Evolutionary conservation across 2,888 invertebrate genomes (phyloP).

Genomic region (Macrosoma leucophasiata): DNA sequence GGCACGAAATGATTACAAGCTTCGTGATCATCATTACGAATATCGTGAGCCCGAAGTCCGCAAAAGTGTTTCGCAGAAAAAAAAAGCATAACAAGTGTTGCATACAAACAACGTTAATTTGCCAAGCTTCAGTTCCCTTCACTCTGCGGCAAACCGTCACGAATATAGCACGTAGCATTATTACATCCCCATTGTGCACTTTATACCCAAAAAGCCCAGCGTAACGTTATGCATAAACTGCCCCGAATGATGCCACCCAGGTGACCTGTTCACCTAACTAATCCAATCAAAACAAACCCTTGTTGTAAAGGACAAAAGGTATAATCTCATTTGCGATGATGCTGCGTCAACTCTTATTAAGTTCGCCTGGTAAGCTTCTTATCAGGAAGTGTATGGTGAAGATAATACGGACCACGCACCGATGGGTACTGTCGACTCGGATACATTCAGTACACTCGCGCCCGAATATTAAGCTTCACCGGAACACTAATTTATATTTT

Average conservation of each 20-base stretch:
- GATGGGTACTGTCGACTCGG: constrained; percentile 46
- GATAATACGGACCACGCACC: constrained; percentile 60
- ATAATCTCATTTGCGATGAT: constrained; percentile 38
- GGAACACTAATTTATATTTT: no score
- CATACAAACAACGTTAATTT: no score
- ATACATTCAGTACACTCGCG: constrained; percentile 54
- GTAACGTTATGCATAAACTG: constrained; percentile 44
- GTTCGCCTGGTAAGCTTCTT: constrained; percentile 66
- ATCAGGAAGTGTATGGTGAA: constrained; percentile 67
- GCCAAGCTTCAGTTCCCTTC: no score
- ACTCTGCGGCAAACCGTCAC: constrained; percentile 21
- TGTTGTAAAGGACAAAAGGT: constrained; percentile 42
- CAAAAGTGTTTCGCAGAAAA: no score
- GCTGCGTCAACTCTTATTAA: constrained; percentile 60
- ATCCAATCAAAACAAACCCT: constrained; percentile 42
- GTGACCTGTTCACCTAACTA: constrained; percentile 31
- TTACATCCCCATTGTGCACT: constrained; percentile 41
- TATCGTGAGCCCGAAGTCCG: no score
- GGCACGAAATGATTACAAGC: no score
- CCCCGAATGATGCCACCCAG: constrained; percentile 36
- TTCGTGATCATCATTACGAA: no score
- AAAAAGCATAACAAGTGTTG: no score
- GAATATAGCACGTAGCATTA: constrained; percentile 33
- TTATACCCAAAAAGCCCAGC: constrained; percentile 44
- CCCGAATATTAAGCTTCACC: no score